These are phyloP conservation scores for Hippopotamus amphibius DNA, from an alignment of 2,113 vertebrate genomes.

Conservation along the genomic window DNA sequence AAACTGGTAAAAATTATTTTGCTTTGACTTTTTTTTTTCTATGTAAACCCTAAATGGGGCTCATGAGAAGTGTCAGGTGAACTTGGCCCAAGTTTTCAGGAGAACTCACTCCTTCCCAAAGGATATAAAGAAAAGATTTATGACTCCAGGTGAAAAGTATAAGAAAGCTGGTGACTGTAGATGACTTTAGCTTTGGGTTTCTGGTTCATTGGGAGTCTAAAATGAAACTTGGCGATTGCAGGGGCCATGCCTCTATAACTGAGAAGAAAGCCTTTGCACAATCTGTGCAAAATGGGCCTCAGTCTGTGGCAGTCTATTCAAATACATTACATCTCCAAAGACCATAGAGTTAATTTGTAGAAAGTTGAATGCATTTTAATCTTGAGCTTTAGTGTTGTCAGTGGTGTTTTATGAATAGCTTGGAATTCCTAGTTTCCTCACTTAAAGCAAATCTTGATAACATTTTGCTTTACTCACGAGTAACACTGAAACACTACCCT, in stretches of 20 bases:
- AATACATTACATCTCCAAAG: slow-evolving; percentile 31
- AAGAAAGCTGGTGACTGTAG: slow-evolving; percentile 47
- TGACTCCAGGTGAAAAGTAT: slow-evolving; percentile 73
- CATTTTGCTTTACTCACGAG: slow-evolving; percentile 54
- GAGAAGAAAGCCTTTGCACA: neutral
- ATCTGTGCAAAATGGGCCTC: neutral
- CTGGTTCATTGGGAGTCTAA: slow-evolving; percentile 77
- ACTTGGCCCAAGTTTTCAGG: slow-evolving; percentile 64
- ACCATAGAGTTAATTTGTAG: slow-evolving; percentile 25
- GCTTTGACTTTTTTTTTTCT: slow-evolving; percentile 53
- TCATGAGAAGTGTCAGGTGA: slow-evolving; percentile 77
- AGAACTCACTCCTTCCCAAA: slow-evolving; percentile 70
- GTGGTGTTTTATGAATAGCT: slow-evolving; percentile 63
- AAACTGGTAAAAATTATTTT: slow-evolving; percentile 76
- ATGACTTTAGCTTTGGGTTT: slow-evolving; percentile 69
- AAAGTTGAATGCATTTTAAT: slow-evolving; percentile 57
- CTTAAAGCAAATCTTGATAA: slow-evolving; percentile 76
- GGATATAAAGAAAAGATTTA: slow-evolving; percentile 81
- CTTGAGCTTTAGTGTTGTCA: slow-evolving; percentile 38
- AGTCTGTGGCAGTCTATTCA: neutral
- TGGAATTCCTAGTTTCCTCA: slow-evolving; percentile 71
- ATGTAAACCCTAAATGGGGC: slow-evolving; percentile 62
- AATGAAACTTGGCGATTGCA: slow-evolving; percentile 58
- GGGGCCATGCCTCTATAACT: neutral
- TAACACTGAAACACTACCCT: slow-evolving; percentile 57